These are phyloP conservation scores for Itoplectis maculator DNA, from an alignment of 2,888 invertebrate species.

Conservation along the genomic window DNA sequence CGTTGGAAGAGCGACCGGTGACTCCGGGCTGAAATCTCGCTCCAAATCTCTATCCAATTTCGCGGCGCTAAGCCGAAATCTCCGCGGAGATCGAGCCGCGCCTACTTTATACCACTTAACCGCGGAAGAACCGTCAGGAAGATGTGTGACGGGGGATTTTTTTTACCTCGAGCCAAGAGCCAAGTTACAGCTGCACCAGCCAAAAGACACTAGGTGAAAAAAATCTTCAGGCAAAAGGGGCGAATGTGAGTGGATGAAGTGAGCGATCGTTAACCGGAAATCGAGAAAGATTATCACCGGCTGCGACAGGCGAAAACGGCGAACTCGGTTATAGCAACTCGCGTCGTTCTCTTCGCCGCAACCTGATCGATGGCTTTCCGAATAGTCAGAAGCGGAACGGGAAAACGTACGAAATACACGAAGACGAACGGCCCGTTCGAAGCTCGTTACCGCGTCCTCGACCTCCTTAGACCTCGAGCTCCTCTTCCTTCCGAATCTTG, in stretches of 20 bases:
- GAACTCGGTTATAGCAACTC: constrained; percentile 13
- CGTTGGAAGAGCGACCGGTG: constrained; percentile 17
- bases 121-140: not conserved
- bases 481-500: constrained; percentile 14
- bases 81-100: not conserved
- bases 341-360: constrained; percentile 11
- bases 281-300: constrained; percentile 27
- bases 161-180: constrained; percentile 23
- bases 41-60: constrained; percentile 59
- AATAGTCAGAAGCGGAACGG: constrained; percentile 31
- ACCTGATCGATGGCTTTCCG: constrained; percentile 48
- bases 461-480: not conserved
- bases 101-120: constrained; percentile 35
- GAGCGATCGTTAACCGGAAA: constrained; percentile 37
- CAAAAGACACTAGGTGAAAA: constrained; percentile 39
- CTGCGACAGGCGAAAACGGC: constrained; percentile 24
- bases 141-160: not conserved
- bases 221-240: constrained; percentile 14
- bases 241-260: not conserved
- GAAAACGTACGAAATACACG: constrained; percentile 66
- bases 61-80: constrained; percentile 46
- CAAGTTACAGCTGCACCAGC: constrained; percentile 18
- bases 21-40: constrained; percentile 41
- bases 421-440: constrained; percentile 68
- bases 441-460: constrained; percentile 55